Conservation (phyloP, 2,113 vertebrate genomes). For the Upupa epops region DNA sequence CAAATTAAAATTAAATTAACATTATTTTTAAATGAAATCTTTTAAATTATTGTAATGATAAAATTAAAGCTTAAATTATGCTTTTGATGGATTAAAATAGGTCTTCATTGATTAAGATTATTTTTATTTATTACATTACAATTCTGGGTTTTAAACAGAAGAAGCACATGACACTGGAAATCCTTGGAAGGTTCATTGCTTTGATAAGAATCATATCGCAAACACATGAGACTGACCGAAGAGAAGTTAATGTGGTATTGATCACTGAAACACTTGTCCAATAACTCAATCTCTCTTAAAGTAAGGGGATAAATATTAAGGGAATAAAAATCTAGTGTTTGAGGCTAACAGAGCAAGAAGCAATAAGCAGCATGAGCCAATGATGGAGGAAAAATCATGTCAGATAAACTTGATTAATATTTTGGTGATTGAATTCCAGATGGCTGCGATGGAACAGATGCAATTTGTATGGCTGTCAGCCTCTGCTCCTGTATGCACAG, state of each 20-base stretch:
- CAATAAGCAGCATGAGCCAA: background rate
- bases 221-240: background rate
- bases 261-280: background rate
- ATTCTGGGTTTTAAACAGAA: background rate
- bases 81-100: too few relatives aligned
- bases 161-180: background rate
- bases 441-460: slow-evolving; percentile 27
- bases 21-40: too few relatives aligned
- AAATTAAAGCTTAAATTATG: too few relatives aligned
- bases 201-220: background rate
- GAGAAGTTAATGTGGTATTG: background rate
- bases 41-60: too few relatives aligned
- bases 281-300: background rate
- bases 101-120: too few relatives aligned
- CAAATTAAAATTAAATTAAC: too few relatives aligned
- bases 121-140: too few relatives aligned
- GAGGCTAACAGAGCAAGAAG: slow-evolving; percentile 13
- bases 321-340: background rate
- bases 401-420: slow-evolving; percentile 52
- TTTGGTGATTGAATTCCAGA: slow-evolving; percentile 48
- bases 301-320: background rate
- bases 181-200: background rate
- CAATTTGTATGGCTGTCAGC: slow-evolving; percentile 56
- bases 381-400: slow-evolving; percentile 26
- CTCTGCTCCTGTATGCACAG: slow-evolving; percentile 3